A percentile compares a stretch with the other conserved stretches of the same genome.
phyloP scores from a whole-genome alignment of 2,113 vertebrate genomes.

The Burhinus bistriatus region DNA sequence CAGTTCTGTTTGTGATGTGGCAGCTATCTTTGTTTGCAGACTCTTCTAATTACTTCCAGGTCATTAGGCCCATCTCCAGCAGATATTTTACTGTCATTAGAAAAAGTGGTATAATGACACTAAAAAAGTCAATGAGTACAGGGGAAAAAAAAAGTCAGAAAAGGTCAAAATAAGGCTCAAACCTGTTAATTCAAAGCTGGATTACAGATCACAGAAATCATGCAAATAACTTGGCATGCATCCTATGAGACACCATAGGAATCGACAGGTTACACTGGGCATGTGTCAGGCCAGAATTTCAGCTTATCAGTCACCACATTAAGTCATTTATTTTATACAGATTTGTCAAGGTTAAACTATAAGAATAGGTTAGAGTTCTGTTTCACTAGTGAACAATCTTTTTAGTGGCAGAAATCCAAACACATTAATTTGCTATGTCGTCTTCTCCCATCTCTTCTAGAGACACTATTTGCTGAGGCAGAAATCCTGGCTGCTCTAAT shows the following conservation, averaged over 20 bases:
- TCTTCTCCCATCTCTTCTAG: background rate
- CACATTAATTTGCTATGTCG: background rate
- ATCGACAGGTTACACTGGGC: background rate
- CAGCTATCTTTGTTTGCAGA: conserved; percentile 69
- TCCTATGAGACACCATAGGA: background rate
- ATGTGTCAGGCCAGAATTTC: background rate
- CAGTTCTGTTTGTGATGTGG: conserved; percentile 54
- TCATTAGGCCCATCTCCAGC: conserved; percentile 67
- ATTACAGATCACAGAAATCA: conserved; percentile 4
- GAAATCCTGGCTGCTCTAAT: background rate
- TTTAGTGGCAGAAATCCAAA: background rate
- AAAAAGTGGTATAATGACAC: conserved; percentile 58
- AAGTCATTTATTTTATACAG: background rate
- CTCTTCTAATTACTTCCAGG: conserved; percentile 71
- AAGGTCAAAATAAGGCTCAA: conserved; percentile 30
- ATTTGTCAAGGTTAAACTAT: background rate
- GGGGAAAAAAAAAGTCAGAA: background rate
- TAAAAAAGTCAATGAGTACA: conserved; percentile 34
- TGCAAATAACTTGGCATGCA: background rate
- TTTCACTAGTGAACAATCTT: background rate
- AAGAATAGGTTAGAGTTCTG: background rate
- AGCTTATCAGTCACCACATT: background rate
- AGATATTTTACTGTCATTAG: conserved; percentile 67
- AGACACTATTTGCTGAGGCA: background rate
- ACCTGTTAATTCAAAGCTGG: background rate